Evolutionary conservation across 2,113 vertebrate genomes (phyloP), one percentile per base, ranked within the genome.

Genomic region (Cottus gobio): DNA sequence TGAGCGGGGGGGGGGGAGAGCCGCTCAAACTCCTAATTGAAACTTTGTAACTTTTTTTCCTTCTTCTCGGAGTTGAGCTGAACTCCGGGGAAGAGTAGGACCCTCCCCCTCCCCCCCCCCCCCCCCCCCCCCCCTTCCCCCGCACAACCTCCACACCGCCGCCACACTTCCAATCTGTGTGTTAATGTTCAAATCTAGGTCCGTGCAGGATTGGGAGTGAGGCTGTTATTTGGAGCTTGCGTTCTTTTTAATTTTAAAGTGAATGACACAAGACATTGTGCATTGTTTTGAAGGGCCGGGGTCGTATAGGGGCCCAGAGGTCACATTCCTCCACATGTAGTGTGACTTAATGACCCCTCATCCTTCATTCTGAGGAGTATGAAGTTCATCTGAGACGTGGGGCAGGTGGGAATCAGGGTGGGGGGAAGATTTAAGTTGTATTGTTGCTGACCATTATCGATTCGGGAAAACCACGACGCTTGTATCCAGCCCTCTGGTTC

Each of bases 281-380:
- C 80, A 77, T 52, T 8, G 12, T 83, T 82, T 82, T 71, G 85
- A 88, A 79, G 82, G 74, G 62, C 64, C 81, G 88, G 90, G 93
- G 91, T 92, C 77, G 90, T 92, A 74, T 6, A 71, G 84, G 69
- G 80, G 79, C 79, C 72, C 34, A 80, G 62, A 83, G 75, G 88
- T 85, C 87, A 87, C 70, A 79, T 79, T 71, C 74, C 79, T 76
- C 30, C 69, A 69, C 30, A 7, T 44, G 71, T 89, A 90, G 85
- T 79, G 69, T 89, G 78, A 92, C 91, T 89, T 85, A 86, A 85
- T 71, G 83, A 85, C 70, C 86, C 61, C 39, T 44, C 1, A 24
- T 68, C 85, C 72, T 31, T 77, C 79, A 37, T 67, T 67, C 61
- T 6, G 15, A 36, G 64, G 62, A 79, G 76, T 56, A 71, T 39